Conservation (phyloP, 2,888 invertebrate genomes). For the Phaedon cochleariae region DNA sequence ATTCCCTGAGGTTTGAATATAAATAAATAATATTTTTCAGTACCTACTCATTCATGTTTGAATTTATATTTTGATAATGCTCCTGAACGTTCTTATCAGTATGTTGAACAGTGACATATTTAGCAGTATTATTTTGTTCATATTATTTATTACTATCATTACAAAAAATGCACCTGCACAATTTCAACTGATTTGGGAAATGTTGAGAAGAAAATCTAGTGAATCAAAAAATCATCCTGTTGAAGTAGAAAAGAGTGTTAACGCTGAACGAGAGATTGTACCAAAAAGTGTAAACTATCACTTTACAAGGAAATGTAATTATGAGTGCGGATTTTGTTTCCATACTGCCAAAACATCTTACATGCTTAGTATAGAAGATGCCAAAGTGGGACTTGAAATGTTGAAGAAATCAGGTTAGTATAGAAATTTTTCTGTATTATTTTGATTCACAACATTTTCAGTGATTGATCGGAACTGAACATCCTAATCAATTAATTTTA, state of each 20-base stretch:
- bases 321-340: constrained; percentile 66
- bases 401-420: constrained; percentile 58
- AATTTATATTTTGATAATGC: too few species aligned
- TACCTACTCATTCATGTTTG: too few species aligned
- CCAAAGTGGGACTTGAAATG: constrained; percentile 60
- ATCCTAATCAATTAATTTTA: too few species aligned
- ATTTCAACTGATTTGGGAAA: background rate
- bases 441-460: too few species aligned
- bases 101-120: background rate
- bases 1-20: too few species aligned
- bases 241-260: background rate
- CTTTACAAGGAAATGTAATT: constrained; percentile 65
- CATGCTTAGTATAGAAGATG: constrained; percentile 61
- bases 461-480: too few species aligned
- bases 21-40: too few species aligned
- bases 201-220: background rate
- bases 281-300: constrained; percentile 64
- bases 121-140: background rate
- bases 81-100: too few species aligned
- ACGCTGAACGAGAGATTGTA: constrained; percentile 30
- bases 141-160: background rate
- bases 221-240: background rate
- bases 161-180: background rate
- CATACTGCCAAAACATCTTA: constrained; percentile 66
- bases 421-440: constrained; percentile 9